Evolutionary conservation across 2,888 invertebrate species (phyloP), one percentile per base, ranked within the genome.

Genomic region (Dioctria linearis): DNA sequence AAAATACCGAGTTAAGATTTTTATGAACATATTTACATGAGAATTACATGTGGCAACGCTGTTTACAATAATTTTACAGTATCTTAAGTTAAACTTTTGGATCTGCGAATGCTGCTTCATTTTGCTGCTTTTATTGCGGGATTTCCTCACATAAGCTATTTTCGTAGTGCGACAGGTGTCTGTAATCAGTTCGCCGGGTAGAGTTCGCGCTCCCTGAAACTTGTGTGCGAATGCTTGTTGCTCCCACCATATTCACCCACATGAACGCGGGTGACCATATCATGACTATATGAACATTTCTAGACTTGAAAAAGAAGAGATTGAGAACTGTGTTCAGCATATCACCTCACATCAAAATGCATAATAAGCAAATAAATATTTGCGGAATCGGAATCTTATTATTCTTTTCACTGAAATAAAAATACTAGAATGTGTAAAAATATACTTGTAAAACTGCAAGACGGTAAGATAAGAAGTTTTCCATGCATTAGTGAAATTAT

Each of bases 151-250:
- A 76, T 46, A 25, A 76, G 46, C 76, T 76, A 76, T 76, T 76
- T 76, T 63, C 9, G 76, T 61, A 63, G n/a, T 40, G 63, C 76
- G 76, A 76, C 76, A 76, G 76, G 76, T 76, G 76, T 76, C 76
- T 63, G 76, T 76, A 76, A 76, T 76, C 76, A 76, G 76, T 76
- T 76, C 63, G 76, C 76, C 76, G 76, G 76, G 76, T 76, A 76
- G 63, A 63, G 63, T 63, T 63, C 40, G 63, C 37, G 37, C 39
- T 63, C 40, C 63, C 40, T 63, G 40, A 63, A 63, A 37, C 63
- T 37, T 40, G 6, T 42, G 37, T 42, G 59, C 25, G 25, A 37
- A 57, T 59, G 42, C 37, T 42, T 25, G n/a, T 37, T 69, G 25
- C 39, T n/a, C 49, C 51, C 43, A 11, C 40, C 57, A 42, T 37